Percentiles rank a stretch among this genome's conserved stretches.
phyloP scores from a whole-genome alignment of 1,140 invertebrate genomes.

The Episyrphus balteatus region DNA sequence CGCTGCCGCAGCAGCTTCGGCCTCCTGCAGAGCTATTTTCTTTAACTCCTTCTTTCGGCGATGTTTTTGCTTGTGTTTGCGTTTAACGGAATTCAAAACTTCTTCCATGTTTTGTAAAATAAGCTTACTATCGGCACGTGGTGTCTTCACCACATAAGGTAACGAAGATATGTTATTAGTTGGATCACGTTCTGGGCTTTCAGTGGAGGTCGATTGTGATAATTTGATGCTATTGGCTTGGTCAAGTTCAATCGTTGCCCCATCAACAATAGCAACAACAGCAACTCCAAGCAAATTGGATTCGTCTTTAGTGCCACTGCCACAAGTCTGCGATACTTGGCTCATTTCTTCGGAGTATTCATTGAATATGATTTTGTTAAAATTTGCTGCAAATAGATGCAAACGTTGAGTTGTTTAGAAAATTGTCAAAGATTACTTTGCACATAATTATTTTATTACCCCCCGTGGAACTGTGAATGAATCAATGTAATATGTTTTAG shows the following conservation, averaged over 20 bases:
- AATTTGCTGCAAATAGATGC: too few relatives aligned
- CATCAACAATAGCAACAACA: not conserved
- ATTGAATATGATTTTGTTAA: too few relatives aligned
- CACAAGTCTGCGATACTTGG: too few relatives aligned
- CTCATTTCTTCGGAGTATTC: too few relatives aligned
- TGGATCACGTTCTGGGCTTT: not conserved
- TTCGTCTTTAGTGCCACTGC: too few relatives aligned
- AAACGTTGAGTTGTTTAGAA: too few relatives aligned
- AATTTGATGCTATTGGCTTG: not conserved
- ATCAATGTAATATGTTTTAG: too few relatives aligned
- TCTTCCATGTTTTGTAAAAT: constrained; percentile 35
- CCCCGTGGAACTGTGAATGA: too few relatives aligned
- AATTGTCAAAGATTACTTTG: too few relatives aligned
- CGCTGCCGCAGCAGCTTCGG: constrained; percentile 10
- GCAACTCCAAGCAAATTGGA: not conserved
- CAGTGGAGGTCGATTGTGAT: not conserved
- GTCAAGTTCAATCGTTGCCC: not conserved
- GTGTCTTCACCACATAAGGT: constrained; percentile 25
- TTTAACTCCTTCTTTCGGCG: constrained; percentile 30
- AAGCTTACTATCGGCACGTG: constrained; percentile 30
- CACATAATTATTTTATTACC: too few relatives aligned
- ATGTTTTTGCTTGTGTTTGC: constrained; percentile 33
- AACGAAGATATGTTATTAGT: not conserved
- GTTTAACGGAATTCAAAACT: constrained; percentile 30
- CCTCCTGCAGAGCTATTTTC: constrained; percentile 19